Evolutionary conservation across 2,113 vertebrate species (phyloP).

Genomic region (Poeciliopsis retropinna): DNA sequence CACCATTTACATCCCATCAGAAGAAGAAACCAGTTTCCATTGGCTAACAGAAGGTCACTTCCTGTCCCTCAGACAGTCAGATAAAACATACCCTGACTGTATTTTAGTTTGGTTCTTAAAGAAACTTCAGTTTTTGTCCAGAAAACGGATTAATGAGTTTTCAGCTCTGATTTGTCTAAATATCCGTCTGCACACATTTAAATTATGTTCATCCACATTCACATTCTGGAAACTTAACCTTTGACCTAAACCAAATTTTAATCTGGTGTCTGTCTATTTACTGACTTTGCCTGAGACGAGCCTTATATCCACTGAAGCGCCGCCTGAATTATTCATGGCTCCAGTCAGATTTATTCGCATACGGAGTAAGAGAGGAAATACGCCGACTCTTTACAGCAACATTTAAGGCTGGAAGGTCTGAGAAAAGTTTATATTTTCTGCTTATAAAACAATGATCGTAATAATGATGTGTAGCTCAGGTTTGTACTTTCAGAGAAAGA

Average conservation of each 20-base stretch:
- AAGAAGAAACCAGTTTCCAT: too few relatives aligned
- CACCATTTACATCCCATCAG: background rate
- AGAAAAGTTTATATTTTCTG: background rate
- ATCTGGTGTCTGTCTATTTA: background rate
- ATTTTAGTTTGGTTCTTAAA: background rate
- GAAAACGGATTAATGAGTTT: background rate
- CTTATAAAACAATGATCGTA: too few relatives aligned
- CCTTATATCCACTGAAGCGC: background rate
- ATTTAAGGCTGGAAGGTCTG: background rate
- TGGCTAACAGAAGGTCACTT: too few relatives aligned
- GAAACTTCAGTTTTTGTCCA: background rate
- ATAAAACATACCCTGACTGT: too few relatives aligned
- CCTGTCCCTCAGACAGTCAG: too few relatives aligned
- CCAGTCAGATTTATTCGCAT: background rate
- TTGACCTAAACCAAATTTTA: background rate
- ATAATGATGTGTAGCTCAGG: too few relatives aligned
- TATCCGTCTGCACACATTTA: background rate
- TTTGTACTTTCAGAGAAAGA: too few relatives aligned
- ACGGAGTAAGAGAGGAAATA: background rate
- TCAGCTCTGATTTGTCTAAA: background rate
- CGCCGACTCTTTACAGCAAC: background rate
- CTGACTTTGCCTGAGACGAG: background rate
- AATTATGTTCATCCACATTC: background rate
- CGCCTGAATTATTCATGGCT: background rate
- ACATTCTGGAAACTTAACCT: background rate